Evolutionary conservation across 2,113 vertebrate genomes (phyloP).

Genomic region (Orcinus orca): DNA sequence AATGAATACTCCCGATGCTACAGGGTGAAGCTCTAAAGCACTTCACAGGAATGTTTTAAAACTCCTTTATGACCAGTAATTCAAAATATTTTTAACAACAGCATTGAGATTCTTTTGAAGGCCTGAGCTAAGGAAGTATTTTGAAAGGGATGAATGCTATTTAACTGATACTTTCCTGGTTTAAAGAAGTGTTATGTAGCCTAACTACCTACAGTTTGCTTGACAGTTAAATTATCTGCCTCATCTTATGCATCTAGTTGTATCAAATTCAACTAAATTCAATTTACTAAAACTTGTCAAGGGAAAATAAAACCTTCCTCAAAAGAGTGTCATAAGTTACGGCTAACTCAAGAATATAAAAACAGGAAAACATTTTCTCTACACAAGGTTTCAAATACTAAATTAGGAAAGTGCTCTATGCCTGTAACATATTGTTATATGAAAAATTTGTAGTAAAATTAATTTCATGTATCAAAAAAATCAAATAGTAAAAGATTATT

Average conservation of each 20-base stretch:
- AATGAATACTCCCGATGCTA: not conserved
- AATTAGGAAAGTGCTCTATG: not conserved
- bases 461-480: slow-evolving; percentile 32
- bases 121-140: not conserved
- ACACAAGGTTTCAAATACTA: not conserved
- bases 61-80: not conserved
- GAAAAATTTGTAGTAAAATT: slow-evolving; percentile 1
- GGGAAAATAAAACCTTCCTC: slow-evolving; percentile 17
- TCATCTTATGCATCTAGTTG: not conserved
- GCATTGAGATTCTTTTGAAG: not conserved
- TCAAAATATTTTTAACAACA: slow-evolving; percentile 50
- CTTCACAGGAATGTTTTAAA: slow-evolving; percentile 16
- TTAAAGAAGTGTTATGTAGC: not conserved
- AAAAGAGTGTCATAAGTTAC: not conserved
- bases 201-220: not conserved
- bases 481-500: slow-evolving; percentile 39
- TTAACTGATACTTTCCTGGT: slow-evolving; percentile 2
- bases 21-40: not conserved
- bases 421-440: not conserved
- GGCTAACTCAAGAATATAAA: slow-evolving; percentile 7
- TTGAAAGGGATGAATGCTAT: slow-evolving; percentile 8
- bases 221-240: slow-evolving; percentile 40
- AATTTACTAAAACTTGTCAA: slow-evolving; percentile 12
- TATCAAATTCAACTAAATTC: not conserved
- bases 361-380: not conserved